These are phyloP conservation scores for Ceratotherium simum DNA, from an alignment of 2,113 vertebrate species.

Conservation along the genomic window DNA sequence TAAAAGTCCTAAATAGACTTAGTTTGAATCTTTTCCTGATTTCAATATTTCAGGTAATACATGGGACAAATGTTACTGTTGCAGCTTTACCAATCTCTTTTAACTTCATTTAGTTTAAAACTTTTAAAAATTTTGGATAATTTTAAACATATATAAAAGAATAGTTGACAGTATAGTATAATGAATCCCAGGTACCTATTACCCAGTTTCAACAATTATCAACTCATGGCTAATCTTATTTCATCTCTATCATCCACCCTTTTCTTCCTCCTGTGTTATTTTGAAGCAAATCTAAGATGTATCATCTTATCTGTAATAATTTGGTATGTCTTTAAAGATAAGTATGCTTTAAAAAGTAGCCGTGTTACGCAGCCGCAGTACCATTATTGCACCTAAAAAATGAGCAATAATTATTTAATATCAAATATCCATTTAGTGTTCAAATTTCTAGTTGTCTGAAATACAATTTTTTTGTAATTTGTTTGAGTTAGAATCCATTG, in stretches of 20 bases:
- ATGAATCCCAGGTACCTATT: neutral
- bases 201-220: neutral
- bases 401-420: constrained; percentile 21
- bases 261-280: neutral
- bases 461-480: neutral
- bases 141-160: constrained; percentile 7
- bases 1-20: neutral
- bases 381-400: constrained; percentile 3
- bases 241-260: neutral
- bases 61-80: neutral
- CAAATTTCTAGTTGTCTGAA: constrained; percentile 10
- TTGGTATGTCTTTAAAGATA: constrained; percentile 51
- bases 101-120: constrained; percentile 42
- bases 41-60: constrained; percentile 40
- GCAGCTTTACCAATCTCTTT: neutral
- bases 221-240: neutral
- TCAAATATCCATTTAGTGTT: neutral
- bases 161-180: neutral
- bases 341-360: neutral
- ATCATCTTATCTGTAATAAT: constrained; percentile 42
- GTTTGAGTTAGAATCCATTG: constrained; percentile 49
- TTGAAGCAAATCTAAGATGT: constrained; percentile 33
- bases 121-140: neutral
- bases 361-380: neutral
- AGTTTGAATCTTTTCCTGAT: constrained; percentile 18